Base-by-base conservation (phyloP, 2,113 vertebrate genomes). In the Vidua chalybeata region DNA sequence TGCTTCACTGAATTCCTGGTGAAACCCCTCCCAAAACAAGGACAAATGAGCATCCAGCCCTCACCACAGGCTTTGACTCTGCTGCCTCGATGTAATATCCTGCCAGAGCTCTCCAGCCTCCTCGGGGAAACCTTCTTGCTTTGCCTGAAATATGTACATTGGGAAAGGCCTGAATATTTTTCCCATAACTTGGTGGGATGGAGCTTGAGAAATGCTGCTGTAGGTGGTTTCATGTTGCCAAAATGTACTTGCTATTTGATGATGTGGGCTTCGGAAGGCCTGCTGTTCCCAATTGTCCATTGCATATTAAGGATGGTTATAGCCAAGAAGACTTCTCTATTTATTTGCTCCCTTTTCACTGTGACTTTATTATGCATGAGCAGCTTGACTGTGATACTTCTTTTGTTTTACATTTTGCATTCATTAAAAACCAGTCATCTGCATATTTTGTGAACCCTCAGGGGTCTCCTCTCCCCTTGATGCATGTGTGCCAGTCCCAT, bases 371-470 rank as follows among this genome's bases (percentile, higher is more conserved):
- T 97, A 97, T 98, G 97, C 98, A 97, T 97, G 97, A 97, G 97
- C 97, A 97, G 96, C 97, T 97, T 96, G 97, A 97, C 97, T 95
- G 93, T 61, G 94, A 97, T 94, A 96, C 96, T 97, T 97, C 97
- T 98, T 98, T 98, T 98, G 98, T 98, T 97, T 98, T 98, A 97
- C 97, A 98, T 98, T 98, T 98, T 98, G 98, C 98, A 98, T 98
- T 98, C 97, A 95, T 98, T 98, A 98, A 98, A 98, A 98, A 98
- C 97, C 98, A 98, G 98, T 98, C 98, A 98, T 98, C 98, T 98
- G 98, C 98, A 98, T 98, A 98, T 98, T 98, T 98, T 98, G 98
- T 96, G 97, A 97, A 97, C 96, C 98, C 95, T 87, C 96, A 87
- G 97, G 98, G 97, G 97, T 98, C 97, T 98, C 84, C 95, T 97